Conservation (phyloP, 2,797 vertebrate species). For the Gadopsis marmoratus region DNA sequence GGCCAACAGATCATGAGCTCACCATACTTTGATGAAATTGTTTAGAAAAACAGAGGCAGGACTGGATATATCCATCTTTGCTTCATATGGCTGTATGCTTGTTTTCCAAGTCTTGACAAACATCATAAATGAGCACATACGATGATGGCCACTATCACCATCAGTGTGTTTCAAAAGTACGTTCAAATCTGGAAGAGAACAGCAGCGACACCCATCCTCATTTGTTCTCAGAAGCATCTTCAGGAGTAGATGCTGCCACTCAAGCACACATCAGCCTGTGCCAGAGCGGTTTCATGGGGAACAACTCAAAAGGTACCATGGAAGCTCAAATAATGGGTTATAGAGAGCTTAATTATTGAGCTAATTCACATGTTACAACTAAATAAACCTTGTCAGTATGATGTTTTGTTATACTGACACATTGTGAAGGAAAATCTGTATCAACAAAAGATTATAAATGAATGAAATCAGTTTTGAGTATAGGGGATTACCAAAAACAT, state of each 20-base stretch:
- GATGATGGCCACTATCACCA: background rate
- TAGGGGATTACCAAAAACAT: slow-evolving; percentile 17
- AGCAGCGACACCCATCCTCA: background rate
- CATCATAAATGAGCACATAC: slow-evolving; percentile 7
- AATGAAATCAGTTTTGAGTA: slow-evolving; percentile 29
- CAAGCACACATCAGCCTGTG: slow-evolving; percentile 1
- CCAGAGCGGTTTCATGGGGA: slow-evolving; percentile 5
- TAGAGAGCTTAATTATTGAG: slow-evolving; percentile 38
- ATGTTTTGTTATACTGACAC: slow-evolving; percentile 20
- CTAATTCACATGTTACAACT: slow-evolving; percentile 33
- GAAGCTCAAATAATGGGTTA: slow-evolving; percentile 28
- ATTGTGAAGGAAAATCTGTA: slow-evolving; percentile 12
- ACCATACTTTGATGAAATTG: slow-evolving; percentile 26
- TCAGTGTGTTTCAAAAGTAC: background rate
- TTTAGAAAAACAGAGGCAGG: background rate
- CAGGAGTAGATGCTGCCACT: background rate
- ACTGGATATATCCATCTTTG: background rate
- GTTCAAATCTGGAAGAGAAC: background rate
- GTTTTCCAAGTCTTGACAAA: background rate
- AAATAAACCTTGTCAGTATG: slow-evolving; percentile 32
- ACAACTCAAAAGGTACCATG: slow-evolving; percentile 16
- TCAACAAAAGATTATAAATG: slow-evolving; percentile 28
- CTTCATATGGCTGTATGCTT: background rate
- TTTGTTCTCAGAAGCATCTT: slow-evolving; percentile 4
- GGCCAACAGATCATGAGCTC: slow-evolving; percentile 10